Base-by-base conservation (phyloP, 2,888 invertebrate genomes). In the Catocala nupta region DNA sequence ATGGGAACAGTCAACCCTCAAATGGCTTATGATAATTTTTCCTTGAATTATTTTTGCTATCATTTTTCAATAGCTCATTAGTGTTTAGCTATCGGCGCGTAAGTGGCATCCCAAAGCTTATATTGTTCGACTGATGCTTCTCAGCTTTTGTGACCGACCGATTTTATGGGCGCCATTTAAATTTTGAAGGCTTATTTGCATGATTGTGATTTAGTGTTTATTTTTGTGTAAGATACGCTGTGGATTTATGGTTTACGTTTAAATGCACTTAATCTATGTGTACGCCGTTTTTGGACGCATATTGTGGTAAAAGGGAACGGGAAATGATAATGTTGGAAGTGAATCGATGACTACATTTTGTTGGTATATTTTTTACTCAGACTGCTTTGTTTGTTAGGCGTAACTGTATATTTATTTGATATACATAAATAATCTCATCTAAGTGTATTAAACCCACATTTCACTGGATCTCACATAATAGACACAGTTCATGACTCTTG, bases 61-160 rank as follows among this genome's bases (percentile, higher is more conserved):
- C 93, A 94, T 94, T 93, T 93, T 94, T 94, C 94, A 93, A 94
- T 93, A 92, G 93, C 91, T 93, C 92, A 93, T 94, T 93, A 93
- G 81, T 83, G 81, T 83, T 83, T 86, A 86, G 84, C 88, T 86
- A 90, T 84, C 81, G 89, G 84, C 64, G 86, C 89, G 91, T 90
- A 88, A 92, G 91, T 90, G 88, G 84, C 83, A 77, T 88, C 88
- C 83, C 80, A 76, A 70, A 71, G 79, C 79, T 79, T 67, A 78
- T 78, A 82, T 88, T 89, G 85, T 88, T 80, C 70, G 78, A 76
- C 63, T 79, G 85, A 83, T 87, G 88, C 81, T 84, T 85, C 83
- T 60, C 78, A 72, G 75, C 84, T 88, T 91, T 92, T 92, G 89
- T 92, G 83, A 78, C 78, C 73, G 82, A 89, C 88, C 91, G 90